Evolutionary conservation across 2,797 vertebrate species (phyloP).

Genomic region (Danio aesculapii): DNA sequence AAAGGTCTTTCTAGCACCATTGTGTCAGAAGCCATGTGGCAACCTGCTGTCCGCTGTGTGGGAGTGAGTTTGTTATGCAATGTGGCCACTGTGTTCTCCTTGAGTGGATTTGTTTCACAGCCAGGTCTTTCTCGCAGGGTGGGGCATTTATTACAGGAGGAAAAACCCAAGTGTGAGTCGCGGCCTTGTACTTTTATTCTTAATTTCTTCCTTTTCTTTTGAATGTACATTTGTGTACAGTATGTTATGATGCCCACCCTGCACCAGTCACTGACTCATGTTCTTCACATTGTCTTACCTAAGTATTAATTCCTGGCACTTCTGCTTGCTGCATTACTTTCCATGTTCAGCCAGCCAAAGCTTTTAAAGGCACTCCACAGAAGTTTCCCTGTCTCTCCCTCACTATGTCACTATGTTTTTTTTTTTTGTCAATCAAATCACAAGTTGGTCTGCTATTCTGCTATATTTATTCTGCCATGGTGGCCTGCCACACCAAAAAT

Average conservation of each 20-base stretch:
- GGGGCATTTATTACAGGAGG: slow-evolving; percentile 31
- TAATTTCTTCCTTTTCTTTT: background rate
- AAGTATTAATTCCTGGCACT: background rate
- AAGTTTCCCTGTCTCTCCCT: slow-evolving; percentile 17
- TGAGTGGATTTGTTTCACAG: slow-evolving; percentile 40
- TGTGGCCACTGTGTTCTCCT: slow-evolving; percentile 16
- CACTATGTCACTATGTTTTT: background rate
- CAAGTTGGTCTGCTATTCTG: too few species aligned
- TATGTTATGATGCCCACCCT: background rate
- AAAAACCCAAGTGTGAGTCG: slow-evolving; percentile 17
- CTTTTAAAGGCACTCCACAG: background rate
- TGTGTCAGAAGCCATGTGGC: slow-evolving; percentile 36
- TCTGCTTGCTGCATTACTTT: background rate
- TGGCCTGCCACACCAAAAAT: too few species aligned
- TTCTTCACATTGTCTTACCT: too few species aligned
- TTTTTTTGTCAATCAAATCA: too few species aligned
- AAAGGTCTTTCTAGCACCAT: slow-evolving; percentile 27
- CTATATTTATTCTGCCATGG: too few species aligned
- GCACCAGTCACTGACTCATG: slow-evolving; percentile 10
- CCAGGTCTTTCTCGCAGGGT: slow-evolving; percentile 44
- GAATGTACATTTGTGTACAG: background rate
- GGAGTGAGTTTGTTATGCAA: slow-evolving; percentile 53
- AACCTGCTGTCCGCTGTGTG: slow-evolving; percentile 41
- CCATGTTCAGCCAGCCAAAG: slow-evolving; percentile 21
- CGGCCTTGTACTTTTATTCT: background rate